Conservation (phyloP, 2,113 vertebrate species). For the Solea senegalensis region DNA sequence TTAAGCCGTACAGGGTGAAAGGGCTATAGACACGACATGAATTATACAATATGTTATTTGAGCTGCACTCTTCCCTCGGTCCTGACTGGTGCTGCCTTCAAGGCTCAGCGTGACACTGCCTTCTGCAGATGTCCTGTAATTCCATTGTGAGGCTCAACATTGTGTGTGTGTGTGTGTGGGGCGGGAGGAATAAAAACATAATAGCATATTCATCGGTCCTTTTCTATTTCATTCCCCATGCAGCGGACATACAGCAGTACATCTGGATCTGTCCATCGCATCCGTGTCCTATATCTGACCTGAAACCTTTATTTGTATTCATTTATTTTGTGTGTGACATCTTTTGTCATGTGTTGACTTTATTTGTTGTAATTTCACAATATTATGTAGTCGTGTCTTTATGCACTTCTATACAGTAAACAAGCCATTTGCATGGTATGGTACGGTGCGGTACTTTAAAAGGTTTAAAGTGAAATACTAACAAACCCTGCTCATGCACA, state of each 20-base stretch:
- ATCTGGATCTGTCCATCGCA: not conserved
- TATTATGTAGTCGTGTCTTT: too few relatives aligned
- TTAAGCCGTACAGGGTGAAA: constrained; percentile 49
- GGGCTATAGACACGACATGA: constrained; percentile 60
- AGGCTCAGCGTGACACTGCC: constrained; percentile 11
- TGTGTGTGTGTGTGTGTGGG: not conserved
- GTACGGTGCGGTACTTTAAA: too few relatives aligned
- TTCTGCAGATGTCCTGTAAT: constrained; percentile 12
- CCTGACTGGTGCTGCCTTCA: constrained; percentile 19
- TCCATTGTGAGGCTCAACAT: not conserved
- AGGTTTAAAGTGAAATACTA: too few relatives aligned
- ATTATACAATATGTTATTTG: constrained; percentile 64
- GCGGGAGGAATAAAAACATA: not conserved
- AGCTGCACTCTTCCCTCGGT: constrained; percentile 34
- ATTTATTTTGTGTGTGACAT: too few relatives aligned
- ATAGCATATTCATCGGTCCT: not conserved
- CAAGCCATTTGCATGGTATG: too few relatives aligned
- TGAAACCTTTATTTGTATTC: too few relatives aligned
- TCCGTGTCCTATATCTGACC: not conserved
- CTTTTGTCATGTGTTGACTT: too few relatives aligned
- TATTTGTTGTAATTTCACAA: not conserved
- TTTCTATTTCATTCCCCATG: not conserved
- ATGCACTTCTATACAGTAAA: too few relatives aligned
- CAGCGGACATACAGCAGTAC: not conserved
- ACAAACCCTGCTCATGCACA: too few relatives aligned